phyloP scores from a whole-genome alignment of 1,140 invertebrate genomes.

The Rhagoletis zephyria region DNA sequence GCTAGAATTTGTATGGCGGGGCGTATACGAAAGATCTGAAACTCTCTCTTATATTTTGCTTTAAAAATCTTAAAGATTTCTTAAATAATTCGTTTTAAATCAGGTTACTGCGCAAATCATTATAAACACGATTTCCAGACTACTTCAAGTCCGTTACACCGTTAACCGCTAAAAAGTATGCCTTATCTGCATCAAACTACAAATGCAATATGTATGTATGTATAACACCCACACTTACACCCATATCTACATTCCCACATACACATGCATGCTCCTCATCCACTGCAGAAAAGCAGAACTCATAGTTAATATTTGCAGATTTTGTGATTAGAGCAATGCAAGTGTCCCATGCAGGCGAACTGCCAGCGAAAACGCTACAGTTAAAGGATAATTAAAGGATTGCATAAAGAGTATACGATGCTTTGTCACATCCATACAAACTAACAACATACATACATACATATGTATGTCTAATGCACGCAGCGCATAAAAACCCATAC shows the following conservation, averaged over 20 bases:
- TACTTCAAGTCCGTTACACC: not conserved
- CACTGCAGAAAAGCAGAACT: not conserved
- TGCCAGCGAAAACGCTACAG: conserved; percentile 10
- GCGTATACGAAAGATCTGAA: not conserved
- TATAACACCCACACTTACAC: not conserved
- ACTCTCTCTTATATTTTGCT: not conserved
- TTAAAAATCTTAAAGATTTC: too few species aligned
- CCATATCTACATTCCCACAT: not conserved
- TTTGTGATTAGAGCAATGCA: conserved; percentile 45
- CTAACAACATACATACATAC: not conserved
- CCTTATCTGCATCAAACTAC: conserved; percentile 33
- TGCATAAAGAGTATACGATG: not conserved
- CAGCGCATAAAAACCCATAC: too few species aligned
- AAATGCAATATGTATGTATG: not conserved
- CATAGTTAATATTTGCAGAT: conserved; percentile 50
- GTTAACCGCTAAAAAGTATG: not conserved
- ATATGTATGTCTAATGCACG: not conserved
- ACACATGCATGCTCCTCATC: not conserved
- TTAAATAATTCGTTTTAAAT: not conserved
- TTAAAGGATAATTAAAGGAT: conserved; percentile 52
- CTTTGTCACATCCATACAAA: not conserved
- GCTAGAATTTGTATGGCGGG: too few species aligned
- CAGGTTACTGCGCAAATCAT: conserved; percentile 13
- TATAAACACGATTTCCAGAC: not conserved
- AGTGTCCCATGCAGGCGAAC: conserved; percentile 32